Percentiles rank a stretch among this genome's conserved stretches.
Evolutionary conservation across 2,113 vertebrate genomes (phyloP).

Genomic region (Desmodus rotundus): DNA sequence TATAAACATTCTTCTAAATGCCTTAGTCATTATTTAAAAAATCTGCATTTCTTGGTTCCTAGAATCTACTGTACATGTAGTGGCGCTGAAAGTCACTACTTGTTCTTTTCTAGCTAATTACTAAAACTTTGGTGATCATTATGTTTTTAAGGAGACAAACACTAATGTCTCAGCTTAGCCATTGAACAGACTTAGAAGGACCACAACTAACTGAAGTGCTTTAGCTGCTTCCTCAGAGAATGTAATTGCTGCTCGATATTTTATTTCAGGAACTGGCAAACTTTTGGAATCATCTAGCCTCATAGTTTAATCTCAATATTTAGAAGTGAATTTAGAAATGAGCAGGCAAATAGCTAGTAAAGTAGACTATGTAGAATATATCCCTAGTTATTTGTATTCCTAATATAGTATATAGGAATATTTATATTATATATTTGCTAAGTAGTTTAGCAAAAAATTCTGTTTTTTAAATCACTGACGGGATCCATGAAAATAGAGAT

Average conservation of each 20-base stretch:
- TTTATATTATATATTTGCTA: no score
- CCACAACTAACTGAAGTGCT: background rate
- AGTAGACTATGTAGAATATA: background rate
- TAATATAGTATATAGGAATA: no score
- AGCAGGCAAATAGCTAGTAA: background rate
- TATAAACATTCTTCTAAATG: background rate
- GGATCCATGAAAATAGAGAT: background rate
- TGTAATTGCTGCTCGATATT: background rate
- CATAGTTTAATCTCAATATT: background rate
- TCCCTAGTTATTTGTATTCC: background rate
- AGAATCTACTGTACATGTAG: background rate
- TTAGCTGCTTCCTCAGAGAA: background rate
- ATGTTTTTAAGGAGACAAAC: background rate
- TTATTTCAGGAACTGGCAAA: background rate
- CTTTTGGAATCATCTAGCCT: background rate
- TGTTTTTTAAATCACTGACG: background rate
- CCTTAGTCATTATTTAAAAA: background rate
- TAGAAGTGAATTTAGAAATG: constrained; percentile 5
- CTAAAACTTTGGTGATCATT: background rate
- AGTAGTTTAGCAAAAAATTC: background rate
- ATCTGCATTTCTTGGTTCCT: background rate
- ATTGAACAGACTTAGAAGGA: background rate
- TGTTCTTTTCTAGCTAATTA: background rate
- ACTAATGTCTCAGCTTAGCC: background rate
- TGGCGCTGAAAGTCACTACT: background rate